Base-by-base conservation (phyloP, 2,797 vertebrate genomes). In the Ibycter americanus region DNA sequence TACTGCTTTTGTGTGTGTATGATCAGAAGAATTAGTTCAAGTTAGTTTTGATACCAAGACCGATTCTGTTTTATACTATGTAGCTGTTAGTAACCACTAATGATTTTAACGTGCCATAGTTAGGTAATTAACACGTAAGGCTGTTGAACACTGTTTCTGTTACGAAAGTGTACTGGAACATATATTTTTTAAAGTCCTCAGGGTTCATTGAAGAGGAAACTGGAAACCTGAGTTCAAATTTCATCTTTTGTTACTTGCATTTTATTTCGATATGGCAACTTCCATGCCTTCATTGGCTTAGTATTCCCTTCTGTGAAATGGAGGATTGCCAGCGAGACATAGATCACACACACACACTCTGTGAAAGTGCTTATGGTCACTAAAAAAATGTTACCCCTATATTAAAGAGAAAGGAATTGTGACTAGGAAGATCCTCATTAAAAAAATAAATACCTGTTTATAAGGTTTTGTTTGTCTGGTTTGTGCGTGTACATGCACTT, bases 131-230 rank as follows among this genome's bases (percentile, higher is more conserved):
- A 68, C 42, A 7, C 4, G 11, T 47, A 58, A 89, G 19, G 22
- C 61, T 23, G 18, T 61, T 85, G 38, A 83, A 74, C 27, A 8
- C 32, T 40, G 18, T n/a, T 90, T 47, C 70, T 90, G 16, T 71
- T 92, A 22, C 4, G 42, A 40, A 93, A 70, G 22, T 47, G 34
- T 83, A 15, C 38, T 61, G 72, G 87, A 88, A 89, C 77, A 36
- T 83, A 1, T 74, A 34, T 83, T 87, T 93, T 93, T 71, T 40
- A 13, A 67, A 81, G 78, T 67, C n/a, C 40, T 88, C 46, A 17
- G 51, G 17, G 23, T 93, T 97, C 89, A 49, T 26, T 81, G 80
- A 94, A 63, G 81, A 83, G 83, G 71, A 91, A 88, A 83, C 56
- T 6, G 1, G 61, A 85, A 91, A 83, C 63, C 13, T 7, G 42